Conservation (phyloP, 2,797 vertebrate genomes). For the Todus mexicanus region DNA sequence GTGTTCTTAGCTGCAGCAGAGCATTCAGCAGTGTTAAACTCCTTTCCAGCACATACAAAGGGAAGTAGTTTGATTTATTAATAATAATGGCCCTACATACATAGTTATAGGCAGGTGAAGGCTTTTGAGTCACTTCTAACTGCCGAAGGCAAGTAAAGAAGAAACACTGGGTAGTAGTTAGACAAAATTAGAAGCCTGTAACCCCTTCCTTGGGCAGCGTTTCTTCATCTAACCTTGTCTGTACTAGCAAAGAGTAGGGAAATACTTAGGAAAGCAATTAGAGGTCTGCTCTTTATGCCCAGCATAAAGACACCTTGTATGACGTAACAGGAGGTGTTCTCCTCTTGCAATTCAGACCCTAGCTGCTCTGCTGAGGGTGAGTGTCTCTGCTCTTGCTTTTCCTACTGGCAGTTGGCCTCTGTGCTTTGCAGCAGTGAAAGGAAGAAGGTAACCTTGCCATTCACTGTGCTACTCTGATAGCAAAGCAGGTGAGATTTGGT, state of each 20-base stretch:
- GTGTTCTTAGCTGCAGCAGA: background rate
- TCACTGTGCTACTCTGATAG: background rate
- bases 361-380: background rate
- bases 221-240: background rate
- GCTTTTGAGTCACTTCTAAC: background rate
- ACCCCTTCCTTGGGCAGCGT: background rate
- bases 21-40: background rate
- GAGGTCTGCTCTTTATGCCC: background rate
- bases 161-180: background rate
- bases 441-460: background rate
- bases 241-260: background rate
- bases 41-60: background rate
- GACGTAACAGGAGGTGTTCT: background rate
- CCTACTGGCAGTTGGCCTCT: background rate
- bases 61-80: conserved; percentile 1
- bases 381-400: background rate
- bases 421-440: background rate
- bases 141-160: background rate
- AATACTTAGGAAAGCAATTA: background rate
- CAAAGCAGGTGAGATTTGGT: background rate
- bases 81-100: background rate
- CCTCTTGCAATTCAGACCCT: background rate
- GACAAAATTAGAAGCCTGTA: background rate
- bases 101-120: background rate
- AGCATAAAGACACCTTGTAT: background rate